Evolutionary conservation across 2,113 vertebrate genomes (phyloP).

Genomic region (Colaptes auratus): DNA sequence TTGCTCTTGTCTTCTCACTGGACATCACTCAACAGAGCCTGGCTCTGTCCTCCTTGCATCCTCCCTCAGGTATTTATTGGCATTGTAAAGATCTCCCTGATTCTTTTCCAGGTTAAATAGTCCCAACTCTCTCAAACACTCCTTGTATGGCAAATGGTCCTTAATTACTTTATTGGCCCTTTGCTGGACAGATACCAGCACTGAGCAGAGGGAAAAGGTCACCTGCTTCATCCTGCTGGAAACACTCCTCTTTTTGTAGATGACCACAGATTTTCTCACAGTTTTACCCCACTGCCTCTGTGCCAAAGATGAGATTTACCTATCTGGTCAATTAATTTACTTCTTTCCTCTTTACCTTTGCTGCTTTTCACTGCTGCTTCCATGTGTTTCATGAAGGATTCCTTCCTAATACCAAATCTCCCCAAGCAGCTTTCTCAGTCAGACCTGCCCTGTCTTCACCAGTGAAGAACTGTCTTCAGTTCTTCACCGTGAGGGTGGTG

Average conservation of each 20-base stretch:
- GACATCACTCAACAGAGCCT: too few species aligned
- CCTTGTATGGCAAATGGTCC: background rate
- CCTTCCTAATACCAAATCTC: background rate
- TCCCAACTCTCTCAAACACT: background rate
- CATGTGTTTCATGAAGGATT: background rate
- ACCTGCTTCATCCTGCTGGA: background rate
- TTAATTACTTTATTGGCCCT: background rate
- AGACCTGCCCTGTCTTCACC: background rate
- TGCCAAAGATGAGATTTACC: background rate
- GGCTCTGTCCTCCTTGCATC: too few species aligned
- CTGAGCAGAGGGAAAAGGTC: background rate
- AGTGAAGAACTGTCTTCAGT: too few species aligned
- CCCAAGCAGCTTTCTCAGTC: background rate
- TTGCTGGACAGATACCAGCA: rapidly evolving
- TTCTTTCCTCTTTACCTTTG: background rate
- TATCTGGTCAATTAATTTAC: background rate
- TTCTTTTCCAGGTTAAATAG: background rate
- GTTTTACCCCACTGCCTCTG: background rate
- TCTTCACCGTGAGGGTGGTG: too few species aligned
- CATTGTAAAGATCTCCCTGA: too few species aligned
- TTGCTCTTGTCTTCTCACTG: too few species aligned
- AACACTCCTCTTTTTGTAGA: background rate
- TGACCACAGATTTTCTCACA: background rate
- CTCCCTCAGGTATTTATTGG: too few species aligned
- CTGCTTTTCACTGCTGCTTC: background rate